Percentiles rank a stretch among this genome's conserved stretches.
These are phyloP conservation scores for Anguilla marmorata DNA, from an alignment of 2,797 vertebrate species.

Conservation along the genomic window DNA sequence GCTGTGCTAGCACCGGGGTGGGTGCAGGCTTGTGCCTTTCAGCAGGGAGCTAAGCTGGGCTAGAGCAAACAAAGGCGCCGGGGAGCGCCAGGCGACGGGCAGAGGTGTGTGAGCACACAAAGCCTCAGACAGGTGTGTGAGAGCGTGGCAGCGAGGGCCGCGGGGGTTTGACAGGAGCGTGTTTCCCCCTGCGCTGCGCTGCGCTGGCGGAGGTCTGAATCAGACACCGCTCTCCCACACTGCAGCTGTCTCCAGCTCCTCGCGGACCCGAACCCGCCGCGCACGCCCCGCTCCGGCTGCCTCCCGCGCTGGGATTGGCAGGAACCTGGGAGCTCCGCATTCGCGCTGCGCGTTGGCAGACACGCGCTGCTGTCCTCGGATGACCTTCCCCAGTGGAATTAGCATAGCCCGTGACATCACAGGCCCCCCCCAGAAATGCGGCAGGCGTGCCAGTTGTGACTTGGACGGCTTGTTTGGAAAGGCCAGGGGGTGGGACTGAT, in stretches of 20 bases:
- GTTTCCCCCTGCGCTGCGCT: not conserved
- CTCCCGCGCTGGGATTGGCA: constrained; percentile 25
- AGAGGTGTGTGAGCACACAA: not conserved
- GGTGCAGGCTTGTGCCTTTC: not conserved
- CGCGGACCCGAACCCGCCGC: not conserved
- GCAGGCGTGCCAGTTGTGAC: constrained; percentile 48
- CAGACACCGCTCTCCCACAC: constrained; percentile 58
- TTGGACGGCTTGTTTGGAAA: constrained; percentile 37
- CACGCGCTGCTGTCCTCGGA: constrained; percentile 62
- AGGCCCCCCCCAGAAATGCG: constrained; percentile 48
- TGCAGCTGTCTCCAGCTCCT: constrained; percentile 59
- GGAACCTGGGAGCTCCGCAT: constrained; percentile 64
- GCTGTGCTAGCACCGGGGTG: not conserved
- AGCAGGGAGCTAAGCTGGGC: not conserved
- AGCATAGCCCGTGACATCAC: constrained; percentile 61
- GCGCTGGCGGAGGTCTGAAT: constrained; percentile 51
- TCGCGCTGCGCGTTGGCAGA: constrained; percentile 66
- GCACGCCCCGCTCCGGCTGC: not conserved
- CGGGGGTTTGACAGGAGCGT: not conserved
- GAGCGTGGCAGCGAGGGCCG: too few species aligned
- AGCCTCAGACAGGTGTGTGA: not conserved
- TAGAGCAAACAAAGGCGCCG: not conserved
- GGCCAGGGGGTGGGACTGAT: constrained; percentile 25
- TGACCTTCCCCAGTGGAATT: constrained; percentile 58
- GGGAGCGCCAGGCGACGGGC: not conserved